Percentiles rank a stretch among this genome's conserved stretches.
These are phyloP conservation scores for Camponotus pennsylvanicus DNA, from an alignment of 1,140 invertebrate genomes.

Conservation along the genomic window DNA sequence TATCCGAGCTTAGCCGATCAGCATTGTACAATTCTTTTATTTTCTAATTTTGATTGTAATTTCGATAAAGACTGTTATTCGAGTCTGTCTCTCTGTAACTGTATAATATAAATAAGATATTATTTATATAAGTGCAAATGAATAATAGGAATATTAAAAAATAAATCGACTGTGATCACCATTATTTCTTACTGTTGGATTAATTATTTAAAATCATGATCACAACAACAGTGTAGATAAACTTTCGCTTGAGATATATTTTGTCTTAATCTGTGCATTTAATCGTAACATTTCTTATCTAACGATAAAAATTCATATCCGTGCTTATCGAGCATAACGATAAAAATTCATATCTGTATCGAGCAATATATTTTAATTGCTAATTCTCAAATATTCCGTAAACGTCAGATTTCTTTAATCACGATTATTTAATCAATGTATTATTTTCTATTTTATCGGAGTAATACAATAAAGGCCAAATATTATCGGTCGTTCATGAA, in stretches of 20 bases:
- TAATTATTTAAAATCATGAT: neutral
- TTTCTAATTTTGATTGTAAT: neutral
- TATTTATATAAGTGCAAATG: neutral
- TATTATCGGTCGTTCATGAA: slow-evolving; percentile 1
- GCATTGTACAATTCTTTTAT: neutral
- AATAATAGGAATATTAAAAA: neutral
- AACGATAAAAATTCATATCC: slow-evolving; percentile 22
- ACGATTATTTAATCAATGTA: slow-evolving; percentile 24
- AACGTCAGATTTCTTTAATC: neutral
- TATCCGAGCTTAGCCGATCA: neutral
- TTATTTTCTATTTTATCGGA: neutral
- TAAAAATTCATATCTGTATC: slow-evolving; percentile 13
- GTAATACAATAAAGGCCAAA: neutral
- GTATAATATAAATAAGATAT: neutral
- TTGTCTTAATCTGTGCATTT: neutral
- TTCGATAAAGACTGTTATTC: neutral
- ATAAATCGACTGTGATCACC: neutral
- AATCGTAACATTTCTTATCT: slow-evolving; percentile 4
- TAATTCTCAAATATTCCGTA: neutral
- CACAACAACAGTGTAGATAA: neutral
- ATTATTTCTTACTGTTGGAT: neutral
- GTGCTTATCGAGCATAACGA: neutral
- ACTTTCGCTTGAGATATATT: neutral
- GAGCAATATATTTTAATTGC: slow-evolving; percentile 10
- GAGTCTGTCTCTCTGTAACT: neutral